Evolutionary conservation across 2,113 vertebrate genomes (phyloP).

Genomic region (Syngnathus typhle): DNA sequence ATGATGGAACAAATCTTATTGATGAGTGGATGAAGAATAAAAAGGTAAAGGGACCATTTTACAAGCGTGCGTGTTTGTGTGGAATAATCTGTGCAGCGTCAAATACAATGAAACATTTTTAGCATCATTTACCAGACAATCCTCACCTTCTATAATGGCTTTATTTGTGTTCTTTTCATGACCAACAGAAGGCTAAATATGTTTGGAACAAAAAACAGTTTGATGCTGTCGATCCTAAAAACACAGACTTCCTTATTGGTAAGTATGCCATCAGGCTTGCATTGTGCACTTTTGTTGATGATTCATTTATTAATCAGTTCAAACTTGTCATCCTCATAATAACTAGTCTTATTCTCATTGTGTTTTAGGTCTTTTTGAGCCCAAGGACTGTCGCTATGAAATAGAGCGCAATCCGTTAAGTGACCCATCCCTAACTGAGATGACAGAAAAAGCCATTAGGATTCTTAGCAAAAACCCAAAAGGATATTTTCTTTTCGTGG

Average conservation of each 20-base stretch:
- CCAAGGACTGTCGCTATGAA: slow-evolving; percentile 71
- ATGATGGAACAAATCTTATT: slow-evolving; percentile 67
- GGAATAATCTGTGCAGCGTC: not conserved
- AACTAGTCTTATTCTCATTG: not conserved
- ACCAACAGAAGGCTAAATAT: slow-evolving; percentile 62
- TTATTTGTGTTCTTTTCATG: not conserved
- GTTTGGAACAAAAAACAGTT: slow-evolving; percentile 73
- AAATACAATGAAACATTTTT: not conserved
- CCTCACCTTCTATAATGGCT: not conserved
- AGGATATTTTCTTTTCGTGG: slow-evolving; percentile 77
- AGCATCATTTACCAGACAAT: not conserved
- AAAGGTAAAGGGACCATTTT: slow-evolving; percentile 40
- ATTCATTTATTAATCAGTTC: not conserved
- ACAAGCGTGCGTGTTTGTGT: not conserved
- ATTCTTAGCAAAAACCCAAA: slow-evolving; percentile 73
- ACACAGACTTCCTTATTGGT: slow-evolving; percentile 74
- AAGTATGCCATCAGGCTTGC: slow-evolving; percentile 20
- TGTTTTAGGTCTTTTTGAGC: slow-evolving; percentile 73
- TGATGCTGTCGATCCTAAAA: slow-evolving; percentile 55
- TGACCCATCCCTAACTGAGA: slow-evolving; percentile 75
- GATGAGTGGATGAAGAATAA: slow-evolving; percentile 58
- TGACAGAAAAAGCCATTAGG: slow-evolving; percentile 74
- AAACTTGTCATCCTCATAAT: not conserved
- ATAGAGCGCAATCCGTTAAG: slow-evolving; percentile 53
- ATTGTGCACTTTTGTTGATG: not conserved